Percentiles rank a stretch among this genome's conserved stretches.
phyloP scores from a whole-genome alignment of 2,797 vertebrate genomes.

The Eulemur coronatus region DNA sequence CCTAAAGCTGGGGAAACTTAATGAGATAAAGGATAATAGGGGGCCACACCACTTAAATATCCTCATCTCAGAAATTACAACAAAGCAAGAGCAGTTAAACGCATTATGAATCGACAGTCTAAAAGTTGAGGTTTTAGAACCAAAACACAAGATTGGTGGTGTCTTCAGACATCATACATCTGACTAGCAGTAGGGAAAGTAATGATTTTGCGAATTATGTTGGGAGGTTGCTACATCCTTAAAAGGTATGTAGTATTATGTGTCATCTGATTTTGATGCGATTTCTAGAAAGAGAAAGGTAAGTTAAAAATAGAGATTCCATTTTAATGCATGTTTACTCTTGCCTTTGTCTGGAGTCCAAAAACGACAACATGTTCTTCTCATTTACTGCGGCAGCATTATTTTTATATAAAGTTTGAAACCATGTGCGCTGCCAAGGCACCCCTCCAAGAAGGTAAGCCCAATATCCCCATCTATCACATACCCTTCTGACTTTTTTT shows the following conservation, averaged over 20 bases:
- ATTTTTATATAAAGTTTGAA: slow-evolving; percentile 47
- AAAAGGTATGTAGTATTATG: slow-evolving; percentile 43
- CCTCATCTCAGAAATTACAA: neutral
- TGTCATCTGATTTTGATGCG: slow-evolving; percentile 41
- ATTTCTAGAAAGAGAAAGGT: slow-evolving; percentile 70
- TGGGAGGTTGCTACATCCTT: slow-evolving; percentile 52
- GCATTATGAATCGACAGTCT: neutral
- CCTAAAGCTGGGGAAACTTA: neutral
- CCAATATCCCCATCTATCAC: neutral
- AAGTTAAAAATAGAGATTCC: slow-evolving; percentile 70
- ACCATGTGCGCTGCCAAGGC: neutral
- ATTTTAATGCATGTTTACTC: slow-evolving; percentile 47
- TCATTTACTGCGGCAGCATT: slow-evolving; percentile 16
- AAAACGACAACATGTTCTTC: slow-evolving; percentile 12
- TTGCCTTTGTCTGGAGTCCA: slow-evolving; percentile 53
- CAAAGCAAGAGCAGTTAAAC: neutral
- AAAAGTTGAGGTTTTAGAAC: neutral
- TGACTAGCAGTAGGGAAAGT: slow-evolving; percentile 61
- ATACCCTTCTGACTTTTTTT: slow-evolving; percentile 11
- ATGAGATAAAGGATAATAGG: neutral
- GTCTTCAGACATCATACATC: slow-evolving; percentile 64
- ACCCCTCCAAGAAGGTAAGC: slow-evolving; percentile 40
- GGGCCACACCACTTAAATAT: neutral
- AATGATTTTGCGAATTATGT: slow-evolving; percentile 65
- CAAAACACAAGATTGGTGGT: slow-evolving; percentile 61